Conservation (phyloP, 2,113 vertebrate species). For the Cricetomys ansorgei region DNA sequence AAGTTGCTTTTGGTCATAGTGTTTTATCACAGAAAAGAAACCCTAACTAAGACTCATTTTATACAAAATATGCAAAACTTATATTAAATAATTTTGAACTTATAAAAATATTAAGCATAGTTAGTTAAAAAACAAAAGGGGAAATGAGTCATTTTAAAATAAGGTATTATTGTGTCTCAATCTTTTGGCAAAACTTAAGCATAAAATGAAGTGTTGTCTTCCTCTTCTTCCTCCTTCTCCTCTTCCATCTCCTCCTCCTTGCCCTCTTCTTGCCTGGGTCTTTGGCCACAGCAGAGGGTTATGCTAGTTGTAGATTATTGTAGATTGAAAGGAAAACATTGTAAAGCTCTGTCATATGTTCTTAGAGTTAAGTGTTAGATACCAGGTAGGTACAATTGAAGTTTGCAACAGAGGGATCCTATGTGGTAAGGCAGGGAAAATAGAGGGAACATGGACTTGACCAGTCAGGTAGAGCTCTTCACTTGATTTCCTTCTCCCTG, state of each 20-base stretch:
- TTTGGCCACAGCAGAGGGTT: background rate
- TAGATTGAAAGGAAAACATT: background rate
- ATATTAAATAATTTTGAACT: background rate
- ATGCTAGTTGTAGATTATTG: background rate
- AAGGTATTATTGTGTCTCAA: background rate
- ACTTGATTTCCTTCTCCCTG: background rate
- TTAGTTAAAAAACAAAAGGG: background rate
- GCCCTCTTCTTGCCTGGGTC: background rate
- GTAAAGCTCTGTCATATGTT: background rate
- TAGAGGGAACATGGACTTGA: background rate
- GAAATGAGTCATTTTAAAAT: constrained; percentile 1
- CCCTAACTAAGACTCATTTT: background rate
- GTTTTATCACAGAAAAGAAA: background rate
- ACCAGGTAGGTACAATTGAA: background rate
- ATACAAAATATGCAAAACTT: background rate
- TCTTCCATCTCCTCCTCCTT: background rate
- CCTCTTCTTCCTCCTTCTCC: background rate
- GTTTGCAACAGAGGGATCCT: accelerated
- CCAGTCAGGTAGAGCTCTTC: background rate
- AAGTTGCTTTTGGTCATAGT: background rate
- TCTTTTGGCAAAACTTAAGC: background rate
- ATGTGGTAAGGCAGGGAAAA: background rate
- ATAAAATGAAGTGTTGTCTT: background rate
- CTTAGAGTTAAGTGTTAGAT: background rate
- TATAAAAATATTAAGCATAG: background rate